Base-by-base conservation (phyloP, 2,888 invertebrate genomes). In the Amblyjoppa proteus region DNA sequence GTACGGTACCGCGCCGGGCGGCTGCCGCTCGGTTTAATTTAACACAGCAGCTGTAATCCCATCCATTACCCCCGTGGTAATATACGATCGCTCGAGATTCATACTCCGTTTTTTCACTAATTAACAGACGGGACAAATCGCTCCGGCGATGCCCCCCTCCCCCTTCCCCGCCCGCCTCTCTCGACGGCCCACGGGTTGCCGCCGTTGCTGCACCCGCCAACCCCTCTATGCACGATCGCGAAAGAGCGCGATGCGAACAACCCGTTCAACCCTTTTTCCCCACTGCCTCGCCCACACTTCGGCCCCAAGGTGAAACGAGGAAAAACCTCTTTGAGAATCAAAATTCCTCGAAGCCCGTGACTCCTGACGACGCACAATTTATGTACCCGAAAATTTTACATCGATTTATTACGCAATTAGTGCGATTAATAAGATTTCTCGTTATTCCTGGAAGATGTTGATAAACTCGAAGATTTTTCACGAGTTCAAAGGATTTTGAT, bases 121-220 rank as follows among this genome's bases (percentile, higher is more conserved):
- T 94, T 94, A 94, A 94, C 94, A 94, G 94, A 94, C 94, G 94
- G 94, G 94, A 94, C 94, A 94, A 94, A 94, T 94, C 94, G 94
- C 93, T 94, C 93, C 89, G 88, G 88, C 93, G 91, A 92, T 91
- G 91, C 89, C 89, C 83, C 83, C 87, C 87, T 70, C 81, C 82
- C 71, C 83, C 87, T 87, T 70, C 81, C 82, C 71, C 20, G 20
- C 79, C 74, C 69, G 78, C 71, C 80, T 69, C 77, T 69, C 75
- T 69, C 81, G 58, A 68, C 70, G 73, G 61, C 71, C 64, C 81
- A 56, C 78, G 71, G 56, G 83, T 78, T 81, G 49, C 66, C 34
- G 66, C 85, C 74, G 84, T 75, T 79, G 81, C 79, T 82, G 76
- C 83, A 71, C 68, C 73, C 71, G 68, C 66, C 66, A 83, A 49